Base-by-base conservation (phyloP, 2,113 vertebrate genomes). In the Stercorarius parasiticus region DNA sequence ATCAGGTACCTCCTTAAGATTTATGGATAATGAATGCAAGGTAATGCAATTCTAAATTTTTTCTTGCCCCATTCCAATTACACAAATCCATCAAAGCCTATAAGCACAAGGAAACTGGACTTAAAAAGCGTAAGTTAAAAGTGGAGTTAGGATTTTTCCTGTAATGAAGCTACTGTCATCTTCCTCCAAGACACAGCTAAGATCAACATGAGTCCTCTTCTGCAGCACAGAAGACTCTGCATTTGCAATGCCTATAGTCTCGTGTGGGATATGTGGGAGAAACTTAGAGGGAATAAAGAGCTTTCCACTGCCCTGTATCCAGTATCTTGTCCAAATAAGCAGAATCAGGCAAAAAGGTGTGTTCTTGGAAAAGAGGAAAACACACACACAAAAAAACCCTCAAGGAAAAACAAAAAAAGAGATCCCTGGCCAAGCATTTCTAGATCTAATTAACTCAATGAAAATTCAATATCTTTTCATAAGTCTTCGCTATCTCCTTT, bases 401-500 rank as follows among this genome's bases (percentile, higher is more conserved):
- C 34, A 62, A 81, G 71, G 26, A 73, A 73, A 88, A 22, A 49
- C 34, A 82, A 25, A 47, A 81, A 91, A 45, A 38, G 3, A 86
- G 53, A 71, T 1, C 58, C 15, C 64, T 52, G 49, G 30, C 32
- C 62, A 92, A 73, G 36, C 5, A 66, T 15, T 58, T 93, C 27
- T 55, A 65, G 38, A 82, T 82, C 22, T 32, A 90, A 90, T 86
- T 82, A 88, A 53, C 21, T 55, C 15, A 76, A 59, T 29, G 22
- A 86, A 88, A 94, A 82, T 52, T 67, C 49, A 29, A 2, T 43
- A 30, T 80, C 32, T 83, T 94, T 82, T 70, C 56, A 29, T 65
- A 93, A 88, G 38, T 53, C 42, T 94, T 92, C 42, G n/a, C 94
- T 67, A 71, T 49, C 34, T 53, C 36, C 55, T 95, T 88, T 94